A percentile compares a stretch with the other conserved stretches of the same genome.
These are phyloP conservation scores for Mycteria americana DNA, from an alignment of 2,797 vertebrate species.

Conservation along the genomic window DNA sequence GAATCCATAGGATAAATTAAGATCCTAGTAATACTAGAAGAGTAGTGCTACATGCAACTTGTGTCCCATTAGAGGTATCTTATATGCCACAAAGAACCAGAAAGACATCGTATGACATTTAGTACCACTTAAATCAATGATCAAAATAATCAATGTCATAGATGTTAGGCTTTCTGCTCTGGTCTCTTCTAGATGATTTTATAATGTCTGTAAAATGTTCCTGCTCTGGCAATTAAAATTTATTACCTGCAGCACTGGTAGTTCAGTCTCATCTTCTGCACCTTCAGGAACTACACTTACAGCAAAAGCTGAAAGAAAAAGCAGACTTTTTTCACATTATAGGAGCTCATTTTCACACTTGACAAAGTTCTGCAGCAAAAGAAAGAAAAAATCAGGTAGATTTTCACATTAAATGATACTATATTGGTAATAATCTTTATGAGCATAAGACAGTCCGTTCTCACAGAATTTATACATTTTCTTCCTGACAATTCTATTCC, in stretches of 20 bases:
- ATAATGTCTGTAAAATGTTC: not conserved
- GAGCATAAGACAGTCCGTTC: not conserved
- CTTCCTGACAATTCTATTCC: not conserved
- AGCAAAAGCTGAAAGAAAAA: constrained; percentile 67
- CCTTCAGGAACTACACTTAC: constrained; percentile 52
- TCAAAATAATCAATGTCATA: not conserved
- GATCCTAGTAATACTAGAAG: not conserved
- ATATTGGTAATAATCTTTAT: not conserved
- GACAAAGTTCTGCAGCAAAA: constrained; percentile 1
- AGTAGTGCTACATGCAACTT: not conserved
- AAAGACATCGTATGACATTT: not conserved
- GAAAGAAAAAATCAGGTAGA: not conserved
- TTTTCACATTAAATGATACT: not conserved
- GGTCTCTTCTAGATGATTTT: not conserved
- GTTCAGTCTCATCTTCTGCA: constrained; percentile 49
- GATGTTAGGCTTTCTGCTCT: not conserved
- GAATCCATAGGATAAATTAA: not conserved
- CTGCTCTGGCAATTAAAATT: not conserved
- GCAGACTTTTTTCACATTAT: constrained; percentile 12
- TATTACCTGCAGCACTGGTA: constrained; percentile 69
- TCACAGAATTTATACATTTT: not conserved
- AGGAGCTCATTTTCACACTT: constrained; percentile 15
- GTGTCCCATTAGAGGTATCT: not conserved
- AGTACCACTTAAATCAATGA: not conserved
- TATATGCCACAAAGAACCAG: not conserved